Percentiles rank a stretch among this genome's conserved stretches.
These are phyloP conservation scores for Druon quercuslanigerum DNA, from an alignment of 1,140 invertebrate species.

Conservation along the genomic window DNA sequence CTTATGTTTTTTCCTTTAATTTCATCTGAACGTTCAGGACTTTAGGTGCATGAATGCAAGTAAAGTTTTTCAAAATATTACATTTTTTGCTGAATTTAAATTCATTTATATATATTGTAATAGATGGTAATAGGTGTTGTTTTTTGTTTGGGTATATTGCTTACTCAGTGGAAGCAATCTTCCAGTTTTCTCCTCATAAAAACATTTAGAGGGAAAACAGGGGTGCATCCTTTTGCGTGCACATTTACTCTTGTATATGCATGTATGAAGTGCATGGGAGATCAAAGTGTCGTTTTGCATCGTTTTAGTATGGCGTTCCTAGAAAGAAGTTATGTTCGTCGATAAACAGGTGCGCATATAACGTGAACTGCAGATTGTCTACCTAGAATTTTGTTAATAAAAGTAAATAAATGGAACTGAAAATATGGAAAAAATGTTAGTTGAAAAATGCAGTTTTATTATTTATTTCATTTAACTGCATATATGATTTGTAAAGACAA, in stretches of 20 bases:
- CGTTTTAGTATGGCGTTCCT: background rate
- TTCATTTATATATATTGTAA: too few species aligned
- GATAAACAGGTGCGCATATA: background rate
- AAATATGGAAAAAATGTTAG: too few species aligned
- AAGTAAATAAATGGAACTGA: too few species aligned
- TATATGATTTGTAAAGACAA: background rate
- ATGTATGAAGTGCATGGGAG: background rate
- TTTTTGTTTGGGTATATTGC: background rate
- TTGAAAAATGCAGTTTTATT: too few species aligned
- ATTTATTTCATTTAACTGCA: too few species aligned
- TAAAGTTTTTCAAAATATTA: too few species aligned
- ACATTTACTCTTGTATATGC: background rate
- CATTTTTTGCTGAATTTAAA: too few species aligned
- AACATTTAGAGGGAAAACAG: conserved; percentile 36
- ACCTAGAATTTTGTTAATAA: conserved; percentile 2
- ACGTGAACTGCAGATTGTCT: conserved; percentile 3
- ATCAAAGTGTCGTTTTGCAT: conserved; percentile 13
- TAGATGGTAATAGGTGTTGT: background rate
- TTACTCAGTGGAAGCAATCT: conserved; percentile 48
- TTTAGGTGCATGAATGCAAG: too few species aligned
- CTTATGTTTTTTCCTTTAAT: too few species aligned
- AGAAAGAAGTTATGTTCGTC: background rate
- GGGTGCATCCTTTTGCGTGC: background rate
- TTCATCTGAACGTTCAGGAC: too few species aligned
- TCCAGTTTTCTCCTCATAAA: conserved; percentile 61